A percentile compares a stretch with the other conserved stretches of the same genome.
Evolutionary conservation across 2,797 vertebrate species (phyloP).

Genomic region (Fistularia commersonii): DNA sequence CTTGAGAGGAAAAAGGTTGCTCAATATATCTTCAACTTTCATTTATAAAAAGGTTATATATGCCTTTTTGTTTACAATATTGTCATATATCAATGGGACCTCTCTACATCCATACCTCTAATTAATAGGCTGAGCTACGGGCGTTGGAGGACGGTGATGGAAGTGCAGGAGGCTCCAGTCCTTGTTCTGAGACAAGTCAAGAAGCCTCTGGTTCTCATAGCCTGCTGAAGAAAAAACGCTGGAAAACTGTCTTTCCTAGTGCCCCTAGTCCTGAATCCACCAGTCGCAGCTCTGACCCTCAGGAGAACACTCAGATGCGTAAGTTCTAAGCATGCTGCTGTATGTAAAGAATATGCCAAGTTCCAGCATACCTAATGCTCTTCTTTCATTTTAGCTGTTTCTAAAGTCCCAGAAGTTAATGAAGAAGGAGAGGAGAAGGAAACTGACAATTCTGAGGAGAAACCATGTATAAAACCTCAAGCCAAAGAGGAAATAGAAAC

Average conservation of each 20-base stretch:
- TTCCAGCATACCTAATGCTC: neutral
- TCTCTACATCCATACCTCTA: neutral
- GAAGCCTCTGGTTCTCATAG: conserved; percentile 74
- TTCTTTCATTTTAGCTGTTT: conserved; percentile 45
- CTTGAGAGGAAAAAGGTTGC: conserved; percentile 93
- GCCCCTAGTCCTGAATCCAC: conserved; percentile 86
- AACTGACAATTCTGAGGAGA: conserved; percentile 74
- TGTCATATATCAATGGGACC: neutral
- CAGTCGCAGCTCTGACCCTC: conserved; percentile 81
- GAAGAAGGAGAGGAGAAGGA: conserved; percentile 75
- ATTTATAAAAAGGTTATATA: neutral
- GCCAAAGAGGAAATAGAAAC: conserved; percentile 82
- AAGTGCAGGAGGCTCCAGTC: conserved; percentile 89
- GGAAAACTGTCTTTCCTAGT: conserved; percentile 88
- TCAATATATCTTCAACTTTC: neutral
- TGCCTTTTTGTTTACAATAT: neutral
- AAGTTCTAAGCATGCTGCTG: conserved; percentile 1
- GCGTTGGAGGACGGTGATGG: conserved; percentile 95
- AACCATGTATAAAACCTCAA: conserved; percentile 62
- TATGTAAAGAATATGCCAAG: neutral
- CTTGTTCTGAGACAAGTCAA: conserved; percentile 88
- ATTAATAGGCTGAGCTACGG: conserved; percentile 87
- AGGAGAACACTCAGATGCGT: conserved; percentile 73
- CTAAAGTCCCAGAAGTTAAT: conserved; percentile 66
- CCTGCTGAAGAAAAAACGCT: conserved; percentile 80